Conservation (phyloP, 2,888 invertebrate genomes). For the Conomelus anceps region DNA sequence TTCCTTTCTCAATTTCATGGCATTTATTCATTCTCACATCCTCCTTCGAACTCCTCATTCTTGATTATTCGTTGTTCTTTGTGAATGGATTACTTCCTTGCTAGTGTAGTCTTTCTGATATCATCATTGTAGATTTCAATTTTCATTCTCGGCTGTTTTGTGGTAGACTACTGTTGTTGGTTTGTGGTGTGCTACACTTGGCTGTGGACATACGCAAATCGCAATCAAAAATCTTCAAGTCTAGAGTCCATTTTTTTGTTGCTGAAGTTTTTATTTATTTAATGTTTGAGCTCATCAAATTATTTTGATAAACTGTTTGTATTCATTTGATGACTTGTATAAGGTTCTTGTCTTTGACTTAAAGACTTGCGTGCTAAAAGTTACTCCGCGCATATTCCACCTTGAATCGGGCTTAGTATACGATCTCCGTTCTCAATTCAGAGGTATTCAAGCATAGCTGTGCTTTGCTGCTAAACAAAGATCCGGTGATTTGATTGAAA, state of each 20-base stretch:
- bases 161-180: neutral
- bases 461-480: neutral
- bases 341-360: neutral
- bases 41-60: neutral
- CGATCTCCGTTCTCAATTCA: neutral
- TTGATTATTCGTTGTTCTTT: neutral
- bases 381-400: neutral
- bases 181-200: no score
- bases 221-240: neutral
- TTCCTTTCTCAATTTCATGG: neutral
- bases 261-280: neutral
- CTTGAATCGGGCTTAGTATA: neutral
- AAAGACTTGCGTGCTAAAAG: neutral
- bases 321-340: neutral
- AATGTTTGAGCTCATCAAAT: neutral
- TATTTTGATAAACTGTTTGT: neutral
- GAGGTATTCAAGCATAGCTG: neutral
- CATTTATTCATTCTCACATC: neutral
- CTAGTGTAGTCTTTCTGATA: neutral
- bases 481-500: neutral
- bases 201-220: no score
- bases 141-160: neutral
- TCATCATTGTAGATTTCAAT: neutral
- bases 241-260: neutral
- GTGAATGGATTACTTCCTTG: neutral